Evolutionary conservation across 2,888 invertebrate species (phyloP).

Genomic region (Orthonychiurus folsomi): DNA sequence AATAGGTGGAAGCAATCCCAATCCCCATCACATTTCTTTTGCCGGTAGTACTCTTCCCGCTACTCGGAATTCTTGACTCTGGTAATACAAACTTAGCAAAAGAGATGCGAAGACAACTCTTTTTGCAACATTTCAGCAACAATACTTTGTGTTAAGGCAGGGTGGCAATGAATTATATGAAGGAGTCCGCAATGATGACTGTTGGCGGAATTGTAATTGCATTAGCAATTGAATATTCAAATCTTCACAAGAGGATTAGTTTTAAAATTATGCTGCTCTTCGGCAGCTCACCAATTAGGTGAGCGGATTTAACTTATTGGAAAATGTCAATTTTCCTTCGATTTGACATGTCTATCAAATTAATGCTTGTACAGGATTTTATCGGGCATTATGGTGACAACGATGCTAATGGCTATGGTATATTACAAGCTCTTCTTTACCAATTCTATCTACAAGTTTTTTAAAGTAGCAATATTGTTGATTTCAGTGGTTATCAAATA

Average conservation of each 20-base stretch:
- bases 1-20: slow-evolving; percentile 58
- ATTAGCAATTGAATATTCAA: slow-evolving; percentile 48
- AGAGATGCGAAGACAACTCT: too few species aligned
- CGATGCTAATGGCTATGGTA: slow-evolving; percentile 49
- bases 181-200: slow-evolving; percentile 41
- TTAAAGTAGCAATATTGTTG: too few species aligned
- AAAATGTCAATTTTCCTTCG: too few species aligned
- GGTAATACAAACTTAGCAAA: too few species aligned
- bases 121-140: background rate
- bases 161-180: slow-evolving; percentile 32
- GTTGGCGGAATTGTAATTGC: slow-evolving; percentile 49
- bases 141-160: background rate
- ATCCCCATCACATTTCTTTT: slow-evolving; percentile 73
- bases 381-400: slow-evolving; percentile 46
- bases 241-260: slow-evolving; percentile 48
- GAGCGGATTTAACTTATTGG: too few species aligned
- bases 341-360: too few species aligned
- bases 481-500: background rate
- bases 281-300: slow-evolving; percentile 2
- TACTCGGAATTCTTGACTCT: slow-evolving; percentile 63
- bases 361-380: background rate
- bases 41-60: slow-evolving; percentile 71
- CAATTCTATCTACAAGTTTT: too few species aligned
- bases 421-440: too few species aligned
- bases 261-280: slow-evolving; percentile 44